A percentile compares a stretch with the other conserved stretches of the same genome.
Conservation (phyloP, 2,113 vertebrate genomes). For the Galbula dea region DNA sequence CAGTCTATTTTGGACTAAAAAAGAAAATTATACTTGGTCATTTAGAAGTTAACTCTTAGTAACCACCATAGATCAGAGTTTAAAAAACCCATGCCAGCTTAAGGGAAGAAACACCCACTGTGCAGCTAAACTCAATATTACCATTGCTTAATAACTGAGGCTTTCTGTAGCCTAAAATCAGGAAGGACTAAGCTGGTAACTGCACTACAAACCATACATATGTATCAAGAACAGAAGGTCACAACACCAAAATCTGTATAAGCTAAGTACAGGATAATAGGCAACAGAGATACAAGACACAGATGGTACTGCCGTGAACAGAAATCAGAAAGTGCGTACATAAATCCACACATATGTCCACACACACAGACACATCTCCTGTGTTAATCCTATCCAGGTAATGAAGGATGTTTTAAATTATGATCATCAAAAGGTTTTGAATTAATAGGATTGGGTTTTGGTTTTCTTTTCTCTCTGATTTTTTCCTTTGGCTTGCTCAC, state of each 20-base stretch:
- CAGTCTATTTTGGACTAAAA: background rate
- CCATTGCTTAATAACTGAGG: background rate
- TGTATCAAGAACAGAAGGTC: background rate
- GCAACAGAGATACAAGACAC: background rate
- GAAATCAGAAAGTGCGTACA: background rate
- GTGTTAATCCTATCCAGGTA: background rate
- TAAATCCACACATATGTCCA: background rate
- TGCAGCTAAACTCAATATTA: background rate
- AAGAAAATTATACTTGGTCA: background rate
- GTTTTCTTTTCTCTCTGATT: background rate
- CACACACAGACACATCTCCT: background rate
- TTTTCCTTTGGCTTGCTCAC: background rate
- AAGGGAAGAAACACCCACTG: background rate
- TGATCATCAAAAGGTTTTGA: background rate
- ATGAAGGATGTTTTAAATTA: background rate
- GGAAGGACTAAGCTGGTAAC: background rate
- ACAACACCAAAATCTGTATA: background rate
- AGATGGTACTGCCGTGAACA: background rate
- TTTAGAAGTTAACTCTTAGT: slow-evolving; percentile 10
- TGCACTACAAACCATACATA: background rate
- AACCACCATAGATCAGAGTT: background rate
- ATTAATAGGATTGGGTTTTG: background rate
- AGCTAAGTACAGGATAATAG: background rate
- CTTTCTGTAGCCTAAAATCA: background rate
- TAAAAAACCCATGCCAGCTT: background rate